Percentiles rank a stretch among this genome's conserved stretches.
phyloP scores from a whole-genome alignment of 2,888 invertebrate genomes.

The Agonopterix subpropinquella region DNA sequence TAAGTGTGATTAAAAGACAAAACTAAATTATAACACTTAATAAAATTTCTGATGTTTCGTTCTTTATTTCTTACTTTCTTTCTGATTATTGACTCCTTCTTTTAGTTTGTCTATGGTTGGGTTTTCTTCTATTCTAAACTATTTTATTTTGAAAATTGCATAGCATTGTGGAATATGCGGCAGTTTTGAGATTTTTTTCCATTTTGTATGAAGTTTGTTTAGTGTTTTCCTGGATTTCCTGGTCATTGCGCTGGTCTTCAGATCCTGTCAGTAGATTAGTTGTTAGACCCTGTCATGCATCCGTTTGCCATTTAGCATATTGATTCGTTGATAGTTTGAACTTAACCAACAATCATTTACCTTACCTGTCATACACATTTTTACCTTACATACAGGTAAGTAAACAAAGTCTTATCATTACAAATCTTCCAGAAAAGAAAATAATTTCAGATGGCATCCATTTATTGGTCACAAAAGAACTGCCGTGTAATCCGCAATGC shows the following conservation, averaged over 20 bases:
- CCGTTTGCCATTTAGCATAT: slow-evolving; percentile 8
- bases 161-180: slow-evolving; percentile 73
- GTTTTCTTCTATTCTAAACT: slow-evolving; percentile 37
- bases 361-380: too few species aligned
- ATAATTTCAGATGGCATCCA: too few species aligned
- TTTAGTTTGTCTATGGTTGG: slow-evolving; percentile 31
- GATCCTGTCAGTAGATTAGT: slow-evolving; percentile 48
- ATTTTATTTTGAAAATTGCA: slow-evolving; percentile 59
- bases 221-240: slow-evolving; percentile 36
- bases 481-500: slow-evolving; percentile 68
- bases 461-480: slow-evolving; percentile 20
- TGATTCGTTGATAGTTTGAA: too few species aligned
- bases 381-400: too few species aligned
- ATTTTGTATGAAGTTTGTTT: slow-evolving; percentile 48
- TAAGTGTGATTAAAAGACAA: slow-evolving; percentile 82
- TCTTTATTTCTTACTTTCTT: slow-evolving; percentile 37
- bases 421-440: too few species aligned
- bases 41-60: slow-evolving; percentile 62
- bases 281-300: slow-evolving; percentile 57
- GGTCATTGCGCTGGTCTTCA: slow-evolving; percentile 37
- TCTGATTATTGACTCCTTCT: slow-evolving; percentile 26
- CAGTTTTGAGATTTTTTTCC: slow-evolving; percentile 48
- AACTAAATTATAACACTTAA: slow-evolving; percentile 67
- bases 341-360: too few species aligned
- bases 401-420: too few species aligned